Base-by-base conservation (phyloP, 1,140 invertebrate species). In the Riptortus pedestris region DNA sequence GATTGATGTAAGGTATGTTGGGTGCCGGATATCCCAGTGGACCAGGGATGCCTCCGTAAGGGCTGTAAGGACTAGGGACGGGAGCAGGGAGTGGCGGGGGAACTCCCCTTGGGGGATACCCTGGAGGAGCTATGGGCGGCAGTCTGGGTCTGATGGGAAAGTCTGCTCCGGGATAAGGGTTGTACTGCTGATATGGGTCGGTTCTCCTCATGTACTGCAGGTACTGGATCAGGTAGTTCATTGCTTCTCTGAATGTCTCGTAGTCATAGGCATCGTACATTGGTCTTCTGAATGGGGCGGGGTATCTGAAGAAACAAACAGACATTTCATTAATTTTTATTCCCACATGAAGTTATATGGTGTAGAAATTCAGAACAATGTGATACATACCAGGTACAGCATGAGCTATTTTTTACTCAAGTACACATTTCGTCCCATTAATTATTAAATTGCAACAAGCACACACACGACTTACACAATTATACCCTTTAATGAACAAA, bases 221-320 rank as follows among this genome's bases (percentile, higher is more conserved):
- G 47, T 70, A 70, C 24, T 69, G 66, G 3, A 69, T 47, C 11
- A 72, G 64, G 38, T 70, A 70, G 26, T 70, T 68, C 70, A 71
- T 71, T 1, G 71, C 66, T 43, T 70, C 69, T 62, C 71, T 72
- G 0, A 79, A 66, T 14, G 78, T 75, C 75, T 73, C 1, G 75
- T 59, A 45, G 74, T 69, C 59, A 70, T 77, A 74, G 0, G 74
- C 69, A 52, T 76, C 72, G 62, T 76, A 77, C 0, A 14, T 5
- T 38, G 31, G 31, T 38, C 31, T 5, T 38, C 31, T 38, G 31
- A 38, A 38, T 73, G 66, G 4, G 74, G 73, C 0, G 72, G 68
- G 3, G 75, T 69, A 38, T 14, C 31, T n/a, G n/a, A n/a, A n/a
- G n/a, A n/a, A n/a, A n/a, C n/a, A n/a, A n/a, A n/a, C n/a, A n/a